Base-by-base conservation (phyloP, 2,113 vertebrate genomes). In the Syngnathus floridae region DNA sequence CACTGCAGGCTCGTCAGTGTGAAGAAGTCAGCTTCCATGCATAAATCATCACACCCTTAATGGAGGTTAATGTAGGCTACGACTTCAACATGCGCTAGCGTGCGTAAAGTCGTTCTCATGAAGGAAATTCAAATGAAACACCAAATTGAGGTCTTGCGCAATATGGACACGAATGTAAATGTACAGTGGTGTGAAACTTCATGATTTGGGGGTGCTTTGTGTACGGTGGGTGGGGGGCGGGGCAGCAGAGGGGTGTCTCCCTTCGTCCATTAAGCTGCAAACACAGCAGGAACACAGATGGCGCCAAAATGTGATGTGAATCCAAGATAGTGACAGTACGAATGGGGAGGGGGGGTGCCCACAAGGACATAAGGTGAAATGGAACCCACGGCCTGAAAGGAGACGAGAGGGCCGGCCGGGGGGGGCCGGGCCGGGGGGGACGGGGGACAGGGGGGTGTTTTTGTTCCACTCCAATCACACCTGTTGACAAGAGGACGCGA, bases 401-500 rank as follows among this genome's bases (percentile, higher is more conserved):
- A 80, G 57, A 75, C 10, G 10, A 64, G 64, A 76, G 77, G 62
- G 65, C 62, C 5, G 67, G 70, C 66, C 65, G 66, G 64, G 43
- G 66, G 19, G 19, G 48, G 3, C 5, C 1, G 19, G 48, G 48
- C 0, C 19, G 48, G 2, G 19, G 26, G 5, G 22, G 22, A 22
- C 66, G 43, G 66, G 19, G 19, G 48, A 1, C 1, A 1, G 14
- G 43, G 54, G 35, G 66, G 70, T 43, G 45, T 48, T 35, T 60
- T 35, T 46, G 17, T 62, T 4, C 46, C 64, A 37, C 49, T 72
- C 78, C 71, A 73, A 72, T 88, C 84, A 86, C 90, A 91, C 90
- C 91, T 91, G 90, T 90, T 88, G 81, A 87, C 78, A 45, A 86
- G 88, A 89, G 41, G 82, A 82, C 89, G 64, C 79, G 52, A 73